phyloP scores from a whole-genome alignment of 1,140 invertebrate genomes.

The Condylostylus longicornis region DNA sequence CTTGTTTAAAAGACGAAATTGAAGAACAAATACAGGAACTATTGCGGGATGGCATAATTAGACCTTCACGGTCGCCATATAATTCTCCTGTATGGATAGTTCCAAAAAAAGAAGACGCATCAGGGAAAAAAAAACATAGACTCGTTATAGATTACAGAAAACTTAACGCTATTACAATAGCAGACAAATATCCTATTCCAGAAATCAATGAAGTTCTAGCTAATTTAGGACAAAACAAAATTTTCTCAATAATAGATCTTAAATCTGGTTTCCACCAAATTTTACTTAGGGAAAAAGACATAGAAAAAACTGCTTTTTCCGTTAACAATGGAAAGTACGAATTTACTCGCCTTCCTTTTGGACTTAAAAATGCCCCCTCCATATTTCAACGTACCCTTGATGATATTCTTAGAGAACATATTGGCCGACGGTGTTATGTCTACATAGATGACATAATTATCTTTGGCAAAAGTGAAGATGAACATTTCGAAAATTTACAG shows the following conservation, averaged over 20 bases:
- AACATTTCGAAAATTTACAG: constrained; percentile 7
- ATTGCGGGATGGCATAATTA: constrained; percentile 15
- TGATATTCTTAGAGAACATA: no score
- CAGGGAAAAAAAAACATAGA: constrained; percentile 19
- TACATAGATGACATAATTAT: no score
- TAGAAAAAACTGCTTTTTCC: constrained; percentile 26
- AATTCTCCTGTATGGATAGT: constrained; percentile 3
- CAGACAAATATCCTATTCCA: constrained; percentile 35
- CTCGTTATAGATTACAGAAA: constrained; percentile 22
- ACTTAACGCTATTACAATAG: constrained; percentile 18
- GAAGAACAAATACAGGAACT: constrained; percentile 10
- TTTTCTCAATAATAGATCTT: constrained; percentile 32
- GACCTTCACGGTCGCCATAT: constrained; percentile 10
- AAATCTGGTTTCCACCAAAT: constrained; percentile 35
- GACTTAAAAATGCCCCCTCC: no score
- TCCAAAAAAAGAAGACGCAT: constrained; percentile 5
- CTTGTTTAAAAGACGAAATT: constrained; percentile 13
- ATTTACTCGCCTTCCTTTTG: no score
- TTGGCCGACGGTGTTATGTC: no score
- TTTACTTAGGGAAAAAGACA: constrained; percentile 16
- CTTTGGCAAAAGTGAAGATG: constrained; percentile 6
- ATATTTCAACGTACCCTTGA: no score
- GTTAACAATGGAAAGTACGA: no score
- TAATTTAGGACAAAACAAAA: constrained; percentile 22
- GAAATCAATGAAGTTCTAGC: constrained; percentile 34